Evolutionary conservation across 2,888 invertebrate genomes (phyloP).

Genomic region (Oeneis ivallda): DNA sequence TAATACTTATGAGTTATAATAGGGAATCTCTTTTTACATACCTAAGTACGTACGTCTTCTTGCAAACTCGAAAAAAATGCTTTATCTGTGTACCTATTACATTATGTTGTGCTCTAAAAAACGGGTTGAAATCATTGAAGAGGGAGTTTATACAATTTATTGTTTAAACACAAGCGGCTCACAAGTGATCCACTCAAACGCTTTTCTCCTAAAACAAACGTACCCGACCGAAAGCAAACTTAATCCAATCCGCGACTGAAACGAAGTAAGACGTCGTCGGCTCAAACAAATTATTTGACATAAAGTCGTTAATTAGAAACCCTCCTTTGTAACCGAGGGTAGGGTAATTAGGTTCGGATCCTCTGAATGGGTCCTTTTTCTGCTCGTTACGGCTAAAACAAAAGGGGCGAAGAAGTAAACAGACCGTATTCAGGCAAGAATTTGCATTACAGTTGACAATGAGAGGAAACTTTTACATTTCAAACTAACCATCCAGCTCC

Average conservation of each 20-base stretch:
- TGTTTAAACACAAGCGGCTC: conserved; percentile 41
- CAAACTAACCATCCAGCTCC: conserved; percentile 27
- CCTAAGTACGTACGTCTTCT: no score
- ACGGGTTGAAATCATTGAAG: not conserved
- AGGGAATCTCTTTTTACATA: no score
- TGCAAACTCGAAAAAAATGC: no score
- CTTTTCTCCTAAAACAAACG: conserved; percentile 65
- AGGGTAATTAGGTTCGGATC: conserved; percentile 80
- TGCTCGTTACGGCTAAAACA: conserved; percentile 79
- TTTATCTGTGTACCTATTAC: no score
- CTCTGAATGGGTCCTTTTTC: conserved; percentile 80
- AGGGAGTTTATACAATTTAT: conserved; percentile 13
- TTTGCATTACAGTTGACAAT: conserved; percentile 71
- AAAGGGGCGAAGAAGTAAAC: conserved; percentile 77
- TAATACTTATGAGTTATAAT: no score
- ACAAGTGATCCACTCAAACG: conserved; percentile 54
- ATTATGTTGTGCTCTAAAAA: no score
- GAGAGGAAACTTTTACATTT: conserved; percentile 46
- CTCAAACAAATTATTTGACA: conserved; percentile 81
- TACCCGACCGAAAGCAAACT: conserved; percentile 63
- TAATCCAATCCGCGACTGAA: conserved; percentile 72
- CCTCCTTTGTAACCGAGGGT: conserved; percentile 75
- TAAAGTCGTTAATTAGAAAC: conserved; percentile 82
- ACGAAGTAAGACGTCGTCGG: conserved; percentile 69
- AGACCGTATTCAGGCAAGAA: conserved; percentile 71